Conservation (phyloP, 2,888 invertebrate species). For the Epinotia ramella region DNA sequence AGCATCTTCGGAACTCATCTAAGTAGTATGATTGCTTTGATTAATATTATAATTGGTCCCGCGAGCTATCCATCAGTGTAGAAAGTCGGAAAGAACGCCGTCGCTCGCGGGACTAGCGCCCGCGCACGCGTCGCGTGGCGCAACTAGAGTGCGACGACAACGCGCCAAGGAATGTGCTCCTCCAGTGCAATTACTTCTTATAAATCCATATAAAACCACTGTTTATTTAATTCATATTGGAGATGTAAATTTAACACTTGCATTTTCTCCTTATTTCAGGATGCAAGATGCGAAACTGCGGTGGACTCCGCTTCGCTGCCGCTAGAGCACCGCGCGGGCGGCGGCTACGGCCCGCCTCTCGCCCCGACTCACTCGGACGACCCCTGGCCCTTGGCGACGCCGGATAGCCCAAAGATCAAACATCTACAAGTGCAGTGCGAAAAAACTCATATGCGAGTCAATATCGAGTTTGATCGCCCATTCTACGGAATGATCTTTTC, state of each 20-base stretch:
- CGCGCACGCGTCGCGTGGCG: constrained; percentile 66
- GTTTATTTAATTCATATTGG: constrained; percentile 8
- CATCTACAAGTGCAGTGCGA: constrained; percentile 97
- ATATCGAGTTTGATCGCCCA: constrained; percentile 97
- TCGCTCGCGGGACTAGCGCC: constrained; percentile 60
- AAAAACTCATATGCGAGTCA: constrained; percentile 97
- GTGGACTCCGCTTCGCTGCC: constrained; percentile 93
- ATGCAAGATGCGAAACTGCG: constrained; percentile 91
- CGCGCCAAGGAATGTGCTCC: constrained; percentile 67
- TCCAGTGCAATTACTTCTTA: constrained; percentile 48
- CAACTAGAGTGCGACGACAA: constrained; percentile 76
- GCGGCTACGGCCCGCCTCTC: constrained; percentile 90
- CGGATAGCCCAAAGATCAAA: constrained; percentile 97
- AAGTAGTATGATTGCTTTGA: constrained; percentile 78
- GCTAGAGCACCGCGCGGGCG: constrained; percentile 91
- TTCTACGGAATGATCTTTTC: constrained; percentile 99
- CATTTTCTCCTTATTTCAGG: constrained; percentile 82
- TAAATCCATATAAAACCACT: constrained; percentile 51
- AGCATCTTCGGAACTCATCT: constrained; percentile 75
- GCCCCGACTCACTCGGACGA: constrained; percentile 88
- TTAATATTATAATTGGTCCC: constrained; percentile 84
- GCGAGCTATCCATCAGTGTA: constrained; percentile 82
- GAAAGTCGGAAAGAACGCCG: constrained; percentile 82
- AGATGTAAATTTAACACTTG: constrained; percentile 24
- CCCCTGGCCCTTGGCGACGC: constrained; percentile 94